These are phyloP conservation scores for Parasteatoda lunata DNA, from an alignment of 2,888 invertebrate genomes.

Conservation along the genomic window DNA sequence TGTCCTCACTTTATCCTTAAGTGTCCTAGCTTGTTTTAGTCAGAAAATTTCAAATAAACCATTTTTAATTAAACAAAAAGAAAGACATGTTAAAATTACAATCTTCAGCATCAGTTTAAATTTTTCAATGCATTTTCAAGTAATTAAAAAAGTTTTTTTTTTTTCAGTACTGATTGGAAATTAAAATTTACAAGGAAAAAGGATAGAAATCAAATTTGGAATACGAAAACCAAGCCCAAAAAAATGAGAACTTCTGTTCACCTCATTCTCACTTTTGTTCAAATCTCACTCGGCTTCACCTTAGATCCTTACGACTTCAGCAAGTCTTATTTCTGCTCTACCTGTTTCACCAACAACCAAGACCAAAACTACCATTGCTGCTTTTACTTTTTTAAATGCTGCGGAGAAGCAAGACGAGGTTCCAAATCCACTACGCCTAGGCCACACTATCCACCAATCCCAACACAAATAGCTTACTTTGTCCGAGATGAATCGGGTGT, in stretches of 20 bases:
- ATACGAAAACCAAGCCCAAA: not conserved
- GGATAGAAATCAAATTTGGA: no score
- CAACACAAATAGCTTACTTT: slow-evolving; percentile 36
- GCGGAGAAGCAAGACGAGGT: slow-evolving; percentile 50
- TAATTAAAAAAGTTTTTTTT: no score
- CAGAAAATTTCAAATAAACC: no score
- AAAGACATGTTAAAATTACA: not conserved
- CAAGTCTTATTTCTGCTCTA: slow-evolving; percentile 53
- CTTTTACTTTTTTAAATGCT: slow-evolving; percentile 62
- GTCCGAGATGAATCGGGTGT: slow-evolving; percentile 10
- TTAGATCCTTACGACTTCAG: slow-evolving; percentile 32
- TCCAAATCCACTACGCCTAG: slow-evolving; percentile 34
- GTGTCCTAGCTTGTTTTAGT: no score
- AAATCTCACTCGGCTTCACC: not conserved
- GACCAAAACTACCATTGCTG: slow-evolving; percentile 63
- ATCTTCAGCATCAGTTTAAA: no score
- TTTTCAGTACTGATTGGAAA: no score
- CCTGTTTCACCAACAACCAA: slow-evolving; percentile 57
- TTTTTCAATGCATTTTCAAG: no score
- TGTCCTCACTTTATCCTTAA: no score
- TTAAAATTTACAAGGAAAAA: no score
- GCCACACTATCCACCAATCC: slow-evolving; percentile 23
- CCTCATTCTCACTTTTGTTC: not conserved
- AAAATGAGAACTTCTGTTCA: not conserved
- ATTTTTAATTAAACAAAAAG: not conserved